Evolutionary conservation across 92 coral and sea anemone species (phyloP), one percentile per base, ranked within the genome.

Genomic region (Epizoanthus ramosus): DNA sequence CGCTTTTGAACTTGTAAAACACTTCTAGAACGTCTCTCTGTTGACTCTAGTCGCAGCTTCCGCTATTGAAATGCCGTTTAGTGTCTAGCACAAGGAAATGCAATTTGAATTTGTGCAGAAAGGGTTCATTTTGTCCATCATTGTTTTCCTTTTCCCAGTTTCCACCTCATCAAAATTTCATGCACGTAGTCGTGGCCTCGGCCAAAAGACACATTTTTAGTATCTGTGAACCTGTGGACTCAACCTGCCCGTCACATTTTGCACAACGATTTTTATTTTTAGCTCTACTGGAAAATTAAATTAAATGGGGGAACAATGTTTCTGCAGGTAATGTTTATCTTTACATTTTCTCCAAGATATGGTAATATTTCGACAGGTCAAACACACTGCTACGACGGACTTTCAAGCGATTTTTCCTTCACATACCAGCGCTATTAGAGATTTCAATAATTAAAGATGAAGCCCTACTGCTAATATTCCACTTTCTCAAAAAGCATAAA

Each of bases 101-200:
- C 22, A 43, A 21, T 37, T 37, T 3, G 43, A 17, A 21, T 37
- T 37, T 6, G 18, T 17, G 75, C 7, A 71, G 33, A 15, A 71
- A 4, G 2, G 21, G 24, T 15, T n/a, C 50, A 56, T 47, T 39
- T 10, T 13, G 15, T 64, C 35, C 19, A 3, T 61, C n/a, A 77
- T 77, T 77, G 82, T 77, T 77, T 61, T 60, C 23, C 63, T 10
- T 1, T 12, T 0, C 16, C 15, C 71, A 6, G 50, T 67, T 45
- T 19, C 22, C 17, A 31, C 28, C 82, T 77, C 63, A 77, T 77
- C 82, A 77, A 77, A 43, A 77, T 77, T 77, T 77, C 41, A 14
- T n/a, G 70, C 82, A 77, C 82, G 82, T 77, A 77, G 82, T 77
- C 14, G 18, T 6, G 59, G 8, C 39, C 18, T 19, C 22, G 41